Conservation (phyloP, 2,797 vertebrate species). For the Smutsia temminckii region DNA sequence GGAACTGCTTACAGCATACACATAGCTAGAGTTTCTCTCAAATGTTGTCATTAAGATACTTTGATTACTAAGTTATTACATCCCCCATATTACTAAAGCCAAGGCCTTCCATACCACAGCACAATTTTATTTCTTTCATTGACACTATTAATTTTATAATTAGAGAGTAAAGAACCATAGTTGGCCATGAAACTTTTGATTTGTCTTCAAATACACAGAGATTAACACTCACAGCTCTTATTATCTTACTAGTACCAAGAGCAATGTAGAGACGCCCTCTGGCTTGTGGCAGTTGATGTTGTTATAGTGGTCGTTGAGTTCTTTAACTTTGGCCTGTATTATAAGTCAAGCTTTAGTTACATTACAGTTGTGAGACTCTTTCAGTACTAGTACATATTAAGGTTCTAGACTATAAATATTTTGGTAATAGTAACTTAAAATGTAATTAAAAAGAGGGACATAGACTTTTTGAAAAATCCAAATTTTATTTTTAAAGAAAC, state of each 20-base stretch:
- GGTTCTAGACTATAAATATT: neutral
- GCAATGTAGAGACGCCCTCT: neutral
- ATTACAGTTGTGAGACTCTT: neutral
- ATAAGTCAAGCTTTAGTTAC: neutral
- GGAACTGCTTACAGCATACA: neutral
- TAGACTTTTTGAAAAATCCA: neutral
- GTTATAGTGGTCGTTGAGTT: neutral
- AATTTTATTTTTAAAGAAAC: constrained; percentile 31
- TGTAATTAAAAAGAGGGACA: constrained; percentile 16
- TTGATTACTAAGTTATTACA: neutral
- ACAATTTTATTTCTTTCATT: constrained; percentile 26
- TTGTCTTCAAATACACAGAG: neutral
- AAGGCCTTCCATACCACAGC: neutral
- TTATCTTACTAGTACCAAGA: neutral
- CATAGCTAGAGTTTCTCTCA: neutral
- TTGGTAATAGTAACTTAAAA: constrained; percentile 9
- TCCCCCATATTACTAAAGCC: neutral
- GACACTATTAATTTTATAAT: constrained; percentile 11
- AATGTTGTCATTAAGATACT: neutral
- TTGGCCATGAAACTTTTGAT: neutral
- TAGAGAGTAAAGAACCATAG: neutral
- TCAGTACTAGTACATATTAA: neutral
- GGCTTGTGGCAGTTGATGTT: neutral
- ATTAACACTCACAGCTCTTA: neutral
- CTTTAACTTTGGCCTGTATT: constrained; percentile 1